A percentile compares a stretch with the other conserved stretches of the same genome.
These are phyloP conservation scores for Ganaspis sp. DNA, from an alignment of 1,140 invertebrate species.

Conservation along the genomic window DNA sequence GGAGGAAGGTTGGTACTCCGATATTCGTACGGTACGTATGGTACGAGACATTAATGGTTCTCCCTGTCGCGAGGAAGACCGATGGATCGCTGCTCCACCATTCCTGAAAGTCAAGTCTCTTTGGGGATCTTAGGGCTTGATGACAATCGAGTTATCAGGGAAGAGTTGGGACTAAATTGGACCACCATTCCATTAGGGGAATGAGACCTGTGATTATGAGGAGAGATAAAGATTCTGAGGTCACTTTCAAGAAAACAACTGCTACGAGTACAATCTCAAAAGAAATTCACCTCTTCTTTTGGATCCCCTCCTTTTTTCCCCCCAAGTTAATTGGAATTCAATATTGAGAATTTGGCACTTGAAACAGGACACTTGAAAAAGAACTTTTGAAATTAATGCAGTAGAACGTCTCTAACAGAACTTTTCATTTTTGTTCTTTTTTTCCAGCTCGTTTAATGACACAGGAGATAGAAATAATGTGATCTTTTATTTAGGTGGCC, in stretches of 20 bases:
- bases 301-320: too few relatives aligned
- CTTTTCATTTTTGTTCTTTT: too few relatives aligned
- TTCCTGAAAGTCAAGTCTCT: constrained; percentile 32
- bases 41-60: constrained; percentile 9
- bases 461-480: too few relatives aligned
- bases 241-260: not conserved
- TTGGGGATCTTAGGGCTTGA: constrained; percentile 20
- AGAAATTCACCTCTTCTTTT: too few relatives aligned
- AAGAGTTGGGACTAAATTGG: constrained; percentile 42
- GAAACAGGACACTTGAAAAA: too few relatives aligned
- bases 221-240: constrained; percentile 8
- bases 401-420: too few relatives aligned
- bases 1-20: constrained; percentile 49
- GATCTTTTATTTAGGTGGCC: too few relatives aligned
- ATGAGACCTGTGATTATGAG: not conserved
- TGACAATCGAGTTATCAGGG: constrained; percentile 39
- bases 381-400: too few relatives aligned
- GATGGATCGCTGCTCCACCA: not conserved
- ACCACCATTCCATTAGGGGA: constrained; percentile 2
- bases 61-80: not conserved
- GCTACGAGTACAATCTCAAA: too few relatives aligned
- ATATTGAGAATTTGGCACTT: too few relatives aligned
- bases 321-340: too few relatives aligned
- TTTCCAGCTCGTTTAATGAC: too few relatives aligned
- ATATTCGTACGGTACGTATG: constrained; percentile 36